Percentiles rank a stretch among this genome's conserved stretches.
These are phyloP conservation scores for Ganaspis brasiliensis DNA, from an alignment of 2,888 invertebrate species.

Conservation along the genomic window DNA sequence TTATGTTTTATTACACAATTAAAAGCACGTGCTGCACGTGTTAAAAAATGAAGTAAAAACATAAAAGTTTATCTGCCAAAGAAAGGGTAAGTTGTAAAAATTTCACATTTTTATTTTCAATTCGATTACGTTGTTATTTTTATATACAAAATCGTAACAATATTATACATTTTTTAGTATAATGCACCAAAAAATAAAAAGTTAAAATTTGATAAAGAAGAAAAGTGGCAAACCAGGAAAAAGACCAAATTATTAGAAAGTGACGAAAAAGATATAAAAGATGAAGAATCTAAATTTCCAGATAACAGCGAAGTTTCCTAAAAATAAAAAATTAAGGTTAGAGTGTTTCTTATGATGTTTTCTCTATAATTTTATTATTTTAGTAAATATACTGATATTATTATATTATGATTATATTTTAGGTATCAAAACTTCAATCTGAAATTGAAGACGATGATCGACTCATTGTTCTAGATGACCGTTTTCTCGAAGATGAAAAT, in stretches of 20 bases:
- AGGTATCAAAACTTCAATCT: conserved; percentile 88
- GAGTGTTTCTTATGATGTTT: conserved; percentile 78
- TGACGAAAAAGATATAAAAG: conserved; percentile 83
- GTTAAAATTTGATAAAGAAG: conserved; percentile 84
- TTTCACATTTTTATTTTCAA: too few relatives aligned
- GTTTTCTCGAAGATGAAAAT: conserved; percentile 85
- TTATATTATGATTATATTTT: conserved; percentile 62
- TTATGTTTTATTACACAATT: too few relatives aligned
- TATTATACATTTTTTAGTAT: too few relatives aligned
- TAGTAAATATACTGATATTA: neutral
- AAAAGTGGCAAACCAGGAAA: conserved; percentile 55
- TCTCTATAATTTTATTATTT: neutral
- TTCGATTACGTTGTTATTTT: too few relatives aligned
- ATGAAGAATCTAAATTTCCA: conserved; percentile 83
- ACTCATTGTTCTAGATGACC: conserved; percentile 88
- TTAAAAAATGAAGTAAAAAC: too few relatives aligned
- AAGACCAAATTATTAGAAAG: conserved; percentile 77
- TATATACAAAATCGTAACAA: too few relatives aligned
- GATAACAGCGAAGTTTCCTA: conserved; percentile 79
- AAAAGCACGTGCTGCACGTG: too few relatives aligned
- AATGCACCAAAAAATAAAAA: conserved; percentile 83
- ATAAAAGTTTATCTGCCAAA: too few relatives aligned
- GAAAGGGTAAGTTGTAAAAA: too few relatives aligned
- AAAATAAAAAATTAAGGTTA: conserved; percentile 86
- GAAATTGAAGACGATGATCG: conserved; percentile 89